These are phyloP conservation scores for Philopedon plagiatum DNA, from an alignment of 2,888 invertebrate genomes.

Conservation along the genomic window DNA sequence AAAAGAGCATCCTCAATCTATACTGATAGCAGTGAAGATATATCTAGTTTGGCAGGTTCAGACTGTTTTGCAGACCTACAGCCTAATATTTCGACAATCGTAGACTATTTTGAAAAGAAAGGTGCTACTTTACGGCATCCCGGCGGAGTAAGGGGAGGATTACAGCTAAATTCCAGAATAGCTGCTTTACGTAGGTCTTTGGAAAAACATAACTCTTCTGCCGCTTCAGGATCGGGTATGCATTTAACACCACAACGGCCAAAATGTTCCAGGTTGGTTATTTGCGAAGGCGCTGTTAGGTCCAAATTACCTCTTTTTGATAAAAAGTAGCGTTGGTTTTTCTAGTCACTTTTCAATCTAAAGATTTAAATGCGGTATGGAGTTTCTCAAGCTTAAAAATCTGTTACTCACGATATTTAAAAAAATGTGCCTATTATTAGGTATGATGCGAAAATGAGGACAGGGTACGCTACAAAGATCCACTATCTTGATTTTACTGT, in stretches of 20 bases:
- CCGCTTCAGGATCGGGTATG: constrained; percentile 46
- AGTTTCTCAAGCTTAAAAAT: background rate
- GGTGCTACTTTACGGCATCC: constrained; percentile 74
- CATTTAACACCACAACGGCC: constrained; percentile 63
- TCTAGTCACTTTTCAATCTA: constrained; percentile 10
- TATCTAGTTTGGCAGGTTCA: constrained; percentile 84
- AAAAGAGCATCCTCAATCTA: constrained; percentile 86
- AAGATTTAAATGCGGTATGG: background rate
- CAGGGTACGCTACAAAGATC: background rate
- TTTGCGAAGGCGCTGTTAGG: constrained; percentile 90
- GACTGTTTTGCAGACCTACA: constrained; percentile 79
- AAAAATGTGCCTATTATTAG: background rate
- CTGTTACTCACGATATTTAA: background rate
- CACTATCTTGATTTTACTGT: background rate
- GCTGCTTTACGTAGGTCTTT: constrained; percentile 64
- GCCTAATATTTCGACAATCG: constrained; percentile 84
- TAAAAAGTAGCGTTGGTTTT: constrained; percentile 69
- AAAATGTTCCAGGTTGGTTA: constrained; percentile 77
- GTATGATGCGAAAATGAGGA: background rate
- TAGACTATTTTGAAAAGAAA: constrained; percentile 90
- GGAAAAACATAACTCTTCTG: constrained; percentile 59
- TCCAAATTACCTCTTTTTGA: constrained; percentile 90
- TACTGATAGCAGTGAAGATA: constrained; percentile 90
- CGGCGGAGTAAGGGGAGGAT: constrained; percentile 65
- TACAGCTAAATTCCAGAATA: constrained; percentile 65